These are phyloP conservation scores for Fissipunctia ypsillon DNA, from an alignment of 2,888 invertebrate genomes.

Conservation along the genomic window DNA sequence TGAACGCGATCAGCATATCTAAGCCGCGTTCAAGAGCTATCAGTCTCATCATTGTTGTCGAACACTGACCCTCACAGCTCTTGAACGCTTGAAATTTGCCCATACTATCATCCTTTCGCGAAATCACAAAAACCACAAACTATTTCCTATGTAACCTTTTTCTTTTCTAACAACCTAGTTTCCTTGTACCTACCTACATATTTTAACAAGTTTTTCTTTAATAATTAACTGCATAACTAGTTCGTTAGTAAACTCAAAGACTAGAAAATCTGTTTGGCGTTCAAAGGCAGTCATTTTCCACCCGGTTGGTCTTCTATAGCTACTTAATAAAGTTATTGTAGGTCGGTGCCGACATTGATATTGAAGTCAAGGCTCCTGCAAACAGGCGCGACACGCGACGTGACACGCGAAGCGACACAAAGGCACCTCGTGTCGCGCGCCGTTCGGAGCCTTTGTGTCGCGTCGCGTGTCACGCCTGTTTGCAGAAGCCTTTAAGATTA, in stretches of 20 bases:
- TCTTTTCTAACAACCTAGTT: not conserved
- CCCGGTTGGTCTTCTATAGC: slow-evolving; percentile 33
- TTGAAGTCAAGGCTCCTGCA: slow-evolving; percentile 33
- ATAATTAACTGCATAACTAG: slow-evolving; percentile 44
- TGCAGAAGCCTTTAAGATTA: too few species aligned
- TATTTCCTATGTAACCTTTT: not conserved
- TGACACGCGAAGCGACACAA: too few species aligned
- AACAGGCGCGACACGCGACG: too few species aligned
- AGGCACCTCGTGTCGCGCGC: too few species aligned
- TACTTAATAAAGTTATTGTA: slow-evolving; percentile 46
- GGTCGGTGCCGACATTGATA: slow-evolving; percentile 31
- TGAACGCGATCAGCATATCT: not conserved
- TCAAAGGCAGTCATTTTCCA: slow-evolving; percentile 55
- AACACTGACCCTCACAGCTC: too few species aligned
- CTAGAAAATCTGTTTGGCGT: slow-evolving; percentile 49
- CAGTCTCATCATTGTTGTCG: too few species aligned
- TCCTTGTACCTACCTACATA: not conserved
- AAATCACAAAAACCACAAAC: not conserved
- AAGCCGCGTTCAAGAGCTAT: not conserved
- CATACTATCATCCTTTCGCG: too few species aligned
- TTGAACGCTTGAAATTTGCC: not conserved
- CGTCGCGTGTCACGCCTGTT: too few species aligned
- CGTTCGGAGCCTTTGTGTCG: too few species aligned
- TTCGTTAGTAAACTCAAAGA: slow-evolving; percentile 37
- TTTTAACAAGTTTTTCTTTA: slow-evolving; percentile 8